A percentile compares a stretch with the other conserved stretches of the same genome.
phyloP scores from a whole-genome alignment of 2,113 vertebrate species.

The Oryzias celebensis region DNA sequence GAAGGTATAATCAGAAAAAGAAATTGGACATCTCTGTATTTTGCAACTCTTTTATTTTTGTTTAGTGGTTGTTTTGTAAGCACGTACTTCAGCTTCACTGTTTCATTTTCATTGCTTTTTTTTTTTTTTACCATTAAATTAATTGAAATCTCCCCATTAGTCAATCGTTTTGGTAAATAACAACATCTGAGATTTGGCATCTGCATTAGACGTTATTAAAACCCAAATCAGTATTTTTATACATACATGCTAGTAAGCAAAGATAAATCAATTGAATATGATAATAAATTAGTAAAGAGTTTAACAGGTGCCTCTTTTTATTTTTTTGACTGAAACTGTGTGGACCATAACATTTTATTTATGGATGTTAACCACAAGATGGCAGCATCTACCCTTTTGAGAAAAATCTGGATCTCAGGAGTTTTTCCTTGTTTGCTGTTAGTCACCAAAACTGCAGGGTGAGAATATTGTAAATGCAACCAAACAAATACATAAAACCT shows the following conservation, averaged over 20 bases:
- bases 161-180: too few species aligned
- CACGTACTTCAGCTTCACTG: too few species aligned
- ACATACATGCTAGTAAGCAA: not conserved
- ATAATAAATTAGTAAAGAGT: slow-evolving; percentile 1
- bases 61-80: slow-evolving; percentile 6
- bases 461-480: too few species aligned
- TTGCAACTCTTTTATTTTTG: slow-evolving; percentile 3
- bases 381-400: slow-evolving; percentile 54
- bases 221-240: too few species aligned
- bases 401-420: not conserved
- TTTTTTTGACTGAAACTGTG: not conserved
- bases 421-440: not conserved
- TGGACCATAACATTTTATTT: not conserved
- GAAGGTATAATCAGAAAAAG: slow-evolving; percentile 12
- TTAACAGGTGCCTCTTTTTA: slow-evolving; percentile 6
- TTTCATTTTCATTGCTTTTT: too few species aligned
- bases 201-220: too few species aligned
- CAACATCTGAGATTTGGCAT: too few species aligned
- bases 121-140: too few species aligned
- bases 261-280: not conserved
- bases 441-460: not conserved
- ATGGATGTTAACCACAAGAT: slow-evolving; percentile 56
- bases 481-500: too few species aligned
- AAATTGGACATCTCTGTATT: not conserved
- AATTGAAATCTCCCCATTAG: too few species aligned